Evolutionary conservation across 2,113 vertebrate species (phyloP).

Genomic region (Zosterops japonicus): DNA sequence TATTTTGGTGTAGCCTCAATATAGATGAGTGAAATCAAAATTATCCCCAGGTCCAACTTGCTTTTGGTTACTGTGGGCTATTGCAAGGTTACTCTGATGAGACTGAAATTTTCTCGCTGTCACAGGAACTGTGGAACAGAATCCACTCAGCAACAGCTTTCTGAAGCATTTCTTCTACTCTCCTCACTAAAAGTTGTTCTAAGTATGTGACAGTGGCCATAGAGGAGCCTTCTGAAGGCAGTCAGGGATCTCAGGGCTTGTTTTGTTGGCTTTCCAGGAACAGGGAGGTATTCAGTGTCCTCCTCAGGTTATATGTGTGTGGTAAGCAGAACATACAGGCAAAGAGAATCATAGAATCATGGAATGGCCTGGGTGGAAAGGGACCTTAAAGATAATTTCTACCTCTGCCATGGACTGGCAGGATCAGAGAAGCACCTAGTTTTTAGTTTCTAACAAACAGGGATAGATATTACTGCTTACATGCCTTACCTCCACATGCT

Average conservation of each 20-base stretch:
- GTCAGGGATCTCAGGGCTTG: not conserved
- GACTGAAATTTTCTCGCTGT: not conserved
- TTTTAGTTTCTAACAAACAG: not conserved
- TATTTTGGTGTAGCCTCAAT: not conserved
- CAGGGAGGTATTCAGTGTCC: not conserved
- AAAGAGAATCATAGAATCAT: not conserved
- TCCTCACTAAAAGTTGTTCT: not conserved
- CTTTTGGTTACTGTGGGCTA: not conserved
- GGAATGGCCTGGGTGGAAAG: not conserved
- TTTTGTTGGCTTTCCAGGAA: not conserved
- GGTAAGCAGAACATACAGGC: not conserved
- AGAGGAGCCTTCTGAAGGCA: not conserved
- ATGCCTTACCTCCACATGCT: not conserved
- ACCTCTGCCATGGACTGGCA: not conserved
- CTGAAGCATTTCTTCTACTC: not conserved
- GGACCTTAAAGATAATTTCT: not conserved
- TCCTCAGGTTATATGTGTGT: not conserved
- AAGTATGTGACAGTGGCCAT: not conserved
- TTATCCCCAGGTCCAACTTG: not conserved
- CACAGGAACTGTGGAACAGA: not conserved
- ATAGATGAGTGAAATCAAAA: not conserved
- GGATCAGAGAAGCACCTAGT: not conserved
- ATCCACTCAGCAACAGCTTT: not conserved
- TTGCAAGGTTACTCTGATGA: not conserved
- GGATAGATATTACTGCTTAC: not conserved